Percentiles rank a stretch among this genome's conserved stretches.
Conservation (phyloP, 2,888 invertebrate species). For the Sicus ferrugineus region DNA sequence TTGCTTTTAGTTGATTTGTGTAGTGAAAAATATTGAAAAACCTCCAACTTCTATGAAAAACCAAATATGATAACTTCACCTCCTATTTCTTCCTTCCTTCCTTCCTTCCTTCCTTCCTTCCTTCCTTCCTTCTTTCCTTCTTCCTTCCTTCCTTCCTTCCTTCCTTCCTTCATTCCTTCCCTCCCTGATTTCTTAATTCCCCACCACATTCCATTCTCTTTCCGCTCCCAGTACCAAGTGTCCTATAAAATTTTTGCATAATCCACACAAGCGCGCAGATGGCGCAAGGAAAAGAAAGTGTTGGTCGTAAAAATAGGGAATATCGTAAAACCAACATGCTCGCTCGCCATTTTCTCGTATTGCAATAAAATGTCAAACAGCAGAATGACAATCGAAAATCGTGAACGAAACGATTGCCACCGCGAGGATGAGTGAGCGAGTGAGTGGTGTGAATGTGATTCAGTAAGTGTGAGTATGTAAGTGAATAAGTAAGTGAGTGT, state of each 20-base stretch:
- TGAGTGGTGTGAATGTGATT: constrained; percentile 2
- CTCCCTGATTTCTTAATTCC: no score
- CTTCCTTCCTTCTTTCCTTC: background rate
- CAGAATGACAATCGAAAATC: constrained; percentile 26
- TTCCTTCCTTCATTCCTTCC: background rate
- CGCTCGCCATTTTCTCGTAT: constrained; percentile 22
- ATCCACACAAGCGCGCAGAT: background rate
- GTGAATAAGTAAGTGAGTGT: constrained; percentile 43
- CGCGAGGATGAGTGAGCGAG: background rate
- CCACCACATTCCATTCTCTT: no score
- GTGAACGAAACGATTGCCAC: constrained; percentile 24
- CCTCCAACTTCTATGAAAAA: no score
- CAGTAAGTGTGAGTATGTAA: constrained; percentile 49
- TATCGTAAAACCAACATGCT: constrained; percentile 28
- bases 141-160: background rate
- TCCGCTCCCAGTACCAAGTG: background rate
- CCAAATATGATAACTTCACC: background rate
- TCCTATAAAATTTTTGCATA: constrained; percentile 5
- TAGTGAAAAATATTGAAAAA: no score
- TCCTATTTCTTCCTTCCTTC: background rate
- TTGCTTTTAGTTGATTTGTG: no score
- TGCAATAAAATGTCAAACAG: constrained; percentile 32
- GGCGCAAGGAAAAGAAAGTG: constrained; percentile 1
- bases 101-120: background rate
- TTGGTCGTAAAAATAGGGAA: constrained; percentile 25